A percentile compares a stretch with the other conserved stretches of the same genome.
Evolutionary conservation across 2,797 vertebrate species (phyloP).

Genomic region (Tolypeutes matacus): DNA sequence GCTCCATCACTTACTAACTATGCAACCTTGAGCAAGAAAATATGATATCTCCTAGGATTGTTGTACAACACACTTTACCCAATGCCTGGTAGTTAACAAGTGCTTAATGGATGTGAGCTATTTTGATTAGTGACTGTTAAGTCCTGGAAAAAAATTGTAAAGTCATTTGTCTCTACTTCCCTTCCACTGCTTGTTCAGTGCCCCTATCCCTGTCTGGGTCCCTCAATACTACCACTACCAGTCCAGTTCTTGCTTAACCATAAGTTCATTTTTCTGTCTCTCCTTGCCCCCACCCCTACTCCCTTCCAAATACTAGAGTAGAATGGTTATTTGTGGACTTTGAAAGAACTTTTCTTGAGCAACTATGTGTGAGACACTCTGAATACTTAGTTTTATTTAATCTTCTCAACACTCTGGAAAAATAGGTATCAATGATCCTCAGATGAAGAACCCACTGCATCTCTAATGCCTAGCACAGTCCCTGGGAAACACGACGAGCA

Average conservation of each 20-base stretch:
- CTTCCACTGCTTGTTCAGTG: neutral
- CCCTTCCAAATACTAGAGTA: neutral
- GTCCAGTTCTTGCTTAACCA: neutral
- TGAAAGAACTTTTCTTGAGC: slow-evolving; percentile 13
- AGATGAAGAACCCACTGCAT: neutral
- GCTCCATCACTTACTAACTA: too few species aligned
- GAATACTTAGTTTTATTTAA: slow-evolving; percentile 32
- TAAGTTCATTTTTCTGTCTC: neutral
- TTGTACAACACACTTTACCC: neutral
- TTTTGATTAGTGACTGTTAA: neutral
- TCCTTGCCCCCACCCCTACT: neutral
- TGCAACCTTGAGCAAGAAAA: neutral
- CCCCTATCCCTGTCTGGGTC: too few species aligned
- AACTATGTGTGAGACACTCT: neutral
- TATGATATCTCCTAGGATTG: neutral
- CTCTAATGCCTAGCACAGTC: neutral
- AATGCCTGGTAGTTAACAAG: neutral
- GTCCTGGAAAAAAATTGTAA: neutral
- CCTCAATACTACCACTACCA: too few species aligned
- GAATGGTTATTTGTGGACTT: neutral
- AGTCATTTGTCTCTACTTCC: neutral
- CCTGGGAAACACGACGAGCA: neutral
- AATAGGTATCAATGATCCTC: neutral
- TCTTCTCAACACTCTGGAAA: neutral
- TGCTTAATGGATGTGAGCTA: neutral